These are phyloP conservation scores for Diloba caeruleocephala DNA, from an alignment of 2,888 invertebrate genomes.

Conservation along the genomic window DNA sequence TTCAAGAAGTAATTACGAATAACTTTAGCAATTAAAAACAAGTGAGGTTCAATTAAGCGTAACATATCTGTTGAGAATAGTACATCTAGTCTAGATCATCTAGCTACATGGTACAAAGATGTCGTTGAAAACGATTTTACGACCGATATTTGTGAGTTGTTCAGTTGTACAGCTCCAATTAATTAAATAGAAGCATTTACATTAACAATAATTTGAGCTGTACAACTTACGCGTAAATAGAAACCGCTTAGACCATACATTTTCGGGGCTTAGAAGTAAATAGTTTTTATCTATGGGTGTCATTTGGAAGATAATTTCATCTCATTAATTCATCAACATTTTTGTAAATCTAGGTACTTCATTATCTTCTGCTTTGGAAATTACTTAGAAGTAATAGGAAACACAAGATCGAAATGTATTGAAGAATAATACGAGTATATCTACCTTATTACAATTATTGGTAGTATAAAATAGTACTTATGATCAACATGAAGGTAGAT, in stretches of 20 bases:
- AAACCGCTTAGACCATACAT: constrained; percentile 24
- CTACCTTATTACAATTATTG: constrained; percentile 14
- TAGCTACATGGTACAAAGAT: background rate
- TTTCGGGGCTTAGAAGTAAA: constrained; percentile 3
- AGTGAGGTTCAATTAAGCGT: too few species aligned
- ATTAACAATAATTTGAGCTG: constrained; percentile 23
- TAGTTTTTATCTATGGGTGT: constrained; percentile 9
- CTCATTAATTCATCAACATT: constrained; percentile 22
- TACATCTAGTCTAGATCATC: too few species aligned
- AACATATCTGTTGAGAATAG: too few species aligned
- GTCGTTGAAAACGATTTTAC: constrained; percentile 1
- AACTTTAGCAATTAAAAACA: too few species aligned
- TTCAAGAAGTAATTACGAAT: too few species aligned
- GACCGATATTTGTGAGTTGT: constrained; percentile 45
- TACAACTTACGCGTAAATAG: constrained; percentile 25
- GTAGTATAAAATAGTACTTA: constrained; percentile 1
- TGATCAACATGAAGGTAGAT: constrained; percentile 5
- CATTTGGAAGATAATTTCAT: constrained; percentile 27
- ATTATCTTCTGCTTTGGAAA: too few species aligned
- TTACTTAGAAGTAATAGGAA: constrained; percentile 22
- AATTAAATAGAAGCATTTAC: too few species aligned
- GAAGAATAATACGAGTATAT: constrained; percentile 17
- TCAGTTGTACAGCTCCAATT: too few species aligned
- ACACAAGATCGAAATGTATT: constrained; percentile 21
- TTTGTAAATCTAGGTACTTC: too few species aligned